Base-by-base conservation (phyloP, 2,888 invertebrate species). In the Drosophila nr. fundita region DNA sequence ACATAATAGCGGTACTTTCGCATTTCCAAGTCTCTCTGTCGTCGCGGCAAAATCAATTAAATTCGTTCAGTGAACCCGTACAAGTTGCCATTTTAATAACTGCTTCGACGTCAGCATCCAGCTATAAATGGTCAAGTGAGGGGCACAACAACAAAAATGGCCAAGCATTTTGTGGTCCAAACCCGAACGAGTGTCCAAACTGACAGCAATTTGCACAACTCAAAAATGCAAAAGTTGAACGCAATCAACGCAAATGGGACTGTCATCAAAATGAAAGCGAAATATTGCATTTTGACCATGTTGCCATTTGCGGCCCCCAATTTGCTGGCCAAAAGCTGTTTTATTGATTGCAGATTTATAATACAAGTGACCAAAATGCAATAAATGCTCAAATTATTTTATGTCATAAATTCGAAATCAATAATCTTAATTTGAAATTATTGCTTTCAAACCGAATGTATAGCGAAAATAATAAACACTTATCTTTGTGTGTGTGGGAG, bases 41-140 rank as follows among this genome's bases (percentile, higher is more conserved):
- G 40, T 70, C 69, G 61, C 50, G 57, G 40, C 52, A 49, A 76
- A 87, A 70, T 71, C 84, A 85, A 84, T 84, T 84, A 84, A 84
- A 72, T 79, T 73, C 72, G 84, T 85, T 73, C 83, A 87, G 40
- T 87, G 83, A 84, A 87, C 84, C 69, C 85, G 55, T 55, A 63
- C 53, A 59, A 70, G 48, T 69, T 68, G 73, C 52, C 67, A 73
- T 82, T 81, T 50, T 50, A 40, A 40, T 66, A 24, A 15, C 45
- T 24, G 45, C 24, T 27, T 29, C 40, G 57, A 59, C 63, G 32
- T 34, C 57, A 60, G 48, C 59, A 61, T 71, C 61, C 71, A 64
- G 61, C 67, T 81, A 65, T 61, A 78, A 58, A 32, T 67, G 54
- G 38, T 68, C 63, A 60, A 76, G 42, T 60, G 30, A 15, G 27